Percentiles rank a stretch among this genome's conserved stretches.
Evolutionary conservation across 2,113 vertebrate genomes (phyloP).

Genomic region (Protobothrops mucrosquamatus): DNA sequence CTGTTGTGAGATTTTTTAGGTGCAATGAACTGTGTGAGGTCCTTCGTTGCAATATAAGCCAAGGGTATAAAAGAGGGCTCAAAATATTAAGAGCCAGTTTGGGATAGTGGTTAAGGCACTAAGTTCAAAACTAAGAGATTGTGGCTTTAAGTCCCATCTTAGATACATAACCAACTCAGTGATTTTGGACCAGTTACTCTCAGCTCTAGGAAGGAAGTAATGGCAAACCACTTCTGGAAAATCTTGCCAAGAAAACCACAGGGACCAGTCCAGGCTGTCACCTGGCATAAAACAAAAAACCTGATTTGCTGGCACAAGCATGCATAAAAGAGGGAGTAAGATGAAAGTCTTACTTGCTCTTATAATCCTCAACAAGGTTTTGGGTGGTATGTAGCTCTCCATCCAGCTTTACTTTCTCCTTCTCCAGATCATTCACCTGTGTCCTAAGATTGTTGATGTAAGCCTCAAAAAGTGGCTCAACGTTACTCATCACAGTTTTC

Average conservation of each 20-base stretch:
- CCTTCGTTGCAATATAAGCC: not conserved
- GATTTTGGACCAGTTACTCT: not conserved
- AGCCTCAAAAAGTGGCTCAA: conserved; percentile 64
- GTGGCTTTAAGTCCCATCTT: not conserved
- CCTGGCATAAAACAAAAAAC: not conserved
- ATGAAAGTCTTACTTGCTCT: conserved; percentile 58
- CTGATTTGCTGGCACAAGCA: not conserved
- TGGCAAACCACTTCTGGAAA: not conserved
- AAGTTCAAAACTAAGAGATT: not conserved
- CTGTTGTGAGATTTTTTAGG: not conserved
- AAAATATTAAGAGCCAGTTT: not conserved
- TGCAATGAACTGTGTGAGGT: not conserved
- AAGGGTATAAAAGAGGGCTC: not conserved
- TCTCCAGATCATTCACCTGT: conserved; percentile 52
- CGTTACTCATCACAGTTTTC: conserved; percentile 43
- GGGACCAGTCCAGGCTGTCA: not conserved
- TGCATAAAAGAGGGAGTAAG: not conserved
- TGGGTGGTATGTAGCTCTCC: conserved; percentile 59
- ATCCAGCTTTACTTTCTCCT: conserved; percentile 53
- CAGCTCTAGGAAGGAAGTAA: not conserved
- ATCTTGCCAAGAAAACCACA: not conserved
- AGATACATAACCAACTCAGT: not conserved
- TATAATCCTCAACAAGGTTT: conserved; percentile 64
- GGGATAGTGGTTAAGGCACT: not conserved
- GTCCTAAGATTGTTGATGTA: conserved; percentile 69